Base-by-base conservation (phyloP, 2,797 vertebrate species). In the Macropodus opercularis region DNA sequence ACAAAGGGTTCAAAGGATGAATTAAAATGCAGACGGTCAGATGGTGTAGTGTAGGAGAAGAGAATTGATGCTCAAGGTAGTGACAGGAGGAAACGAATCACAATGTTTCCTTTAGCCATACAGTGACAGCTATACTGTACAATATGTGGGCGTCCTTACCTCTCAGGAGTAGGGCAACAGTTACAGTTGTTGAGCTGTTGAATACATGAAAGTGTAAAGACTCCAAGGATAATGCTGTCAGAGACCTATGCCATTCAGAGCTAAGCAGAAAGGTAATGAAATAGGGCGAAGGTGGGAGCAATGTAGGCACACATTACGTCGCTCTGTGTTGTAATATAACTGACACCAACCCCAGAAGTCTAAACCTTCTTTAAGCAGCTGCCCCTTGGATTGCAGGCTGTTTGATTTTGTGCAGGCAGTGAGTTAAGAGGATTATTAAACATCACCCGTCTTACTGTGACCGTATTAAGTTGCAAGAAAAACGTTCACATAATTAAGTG, bases 381-480 rank as follows among this genome's bases (percentile, higher is more conserved):
- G 67, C 68, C 55, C 34, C 22, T 61, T 34, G n/a, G 63, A 72
- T 49, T 34, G 64, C 12, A 42, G 59, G 27, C 61, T 24, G 70
- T 79, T 70, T 77, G 72, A 68, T 77, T 85, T 40, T 54, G 21
- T 55, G 53, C 62, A 51, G 61, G 68, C 78, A 65, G 66, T 48
- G 46, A 63, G 31, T 79, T 84, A 82, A 87, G 83, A 82, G 75
- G 86, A 88, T 87, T 89, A 86, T 77, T 81, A 61, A 73, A 74
- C 59, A 62, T 85, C 59, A 66, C 38, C 48, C 19, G 52, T 63
- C 34, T 69, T 72, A 83, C 68, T 72, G 73, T 73, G 76, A 80
- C 63, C 55, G 48, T 67, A 67, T 79, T 80, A 75, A 78, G 64
- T 72, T 58, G 64, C 40, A 72, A 79, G 66, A 42, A 83, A 77